Conservation (phyloP, 2,888 invertebrate genomes). For the Dromius quadrimaculatus region DNA sequence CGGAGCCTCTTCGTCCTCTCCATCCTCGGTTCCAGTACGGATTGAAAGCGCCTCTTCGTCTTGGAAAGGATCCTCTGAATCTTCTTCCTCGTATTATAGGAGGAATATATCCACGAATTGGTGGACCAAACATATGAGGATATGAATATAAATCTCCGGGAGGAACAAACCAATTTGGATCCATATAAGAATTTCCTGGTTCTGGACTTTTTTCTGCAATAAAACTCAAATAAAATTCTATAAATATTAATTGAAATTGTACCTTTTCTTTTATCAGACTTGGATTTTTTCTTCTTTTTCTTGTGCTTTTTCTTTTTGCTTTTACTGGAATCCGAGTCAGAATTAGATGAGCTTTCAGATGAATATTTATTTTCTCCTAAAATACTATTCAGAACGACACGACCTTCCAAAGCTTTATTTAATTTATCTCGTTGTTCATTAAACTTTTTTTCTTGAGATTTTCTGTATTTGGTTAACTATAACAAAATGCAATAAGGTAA, state of each 20-base stretch:
- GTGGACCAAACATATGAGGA: slow-evolving; percentile 43
- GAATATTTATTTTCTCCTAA: slow-evolving; percentile 57
- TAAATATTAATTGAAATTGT: too few species aligned
- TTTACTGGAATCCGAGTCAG: slow-evolving; percentile 57
- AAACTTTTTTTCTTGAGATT: slow-evolving; percentile 68
- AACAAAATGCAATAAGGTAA: slow-evolving; percentile 15
- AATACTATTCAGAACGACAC: slow-evolving; percentile 64
- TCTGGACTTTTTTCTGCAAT: slow-evolving; percentile 20
- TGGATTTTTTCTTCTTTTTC: slow-evolving; percentile 60
- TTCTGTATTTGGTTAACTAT: slow-evolving; percentile 62
- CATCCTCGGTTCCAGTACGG: slow-evolving; percentile 63
- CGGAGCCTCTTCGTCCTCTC: slow-evolving; percentile 54
- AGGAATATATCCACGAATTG: slow-evolving; percentile 55
- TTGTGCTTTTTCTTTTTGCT: slow-evolving; percentile 45
- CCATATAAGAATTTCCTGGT: slow-evolving; percentile 31
- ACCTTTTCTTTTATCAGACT: slow-evolving; percentile 55
- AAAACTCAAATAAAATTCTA: slow-evolving; percentile 34
- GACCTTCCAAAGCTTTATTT: slow-evolving; percentile 70
- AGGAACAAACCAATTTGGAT: slow-evolving; percentile 48
- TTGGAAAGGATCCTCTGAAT: slow-evolving; percentile 60
- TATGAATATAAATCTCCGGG: slow-evolving; percentile 50
- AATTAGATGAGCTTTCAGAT: slow-evolving; percentile 58
- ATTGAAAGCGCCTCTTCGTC: slow-evolving; percentile 60
- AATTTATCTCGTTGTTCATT: slow-evolving; percentile 69
- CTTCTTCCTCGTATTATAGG: slow-evolving; percentile 58